These are phyloP conservation scores for Hyposoter didymator DNA, from an alignment of 2,888 invertebrate species.

Conservation along the genomic window DNA sequence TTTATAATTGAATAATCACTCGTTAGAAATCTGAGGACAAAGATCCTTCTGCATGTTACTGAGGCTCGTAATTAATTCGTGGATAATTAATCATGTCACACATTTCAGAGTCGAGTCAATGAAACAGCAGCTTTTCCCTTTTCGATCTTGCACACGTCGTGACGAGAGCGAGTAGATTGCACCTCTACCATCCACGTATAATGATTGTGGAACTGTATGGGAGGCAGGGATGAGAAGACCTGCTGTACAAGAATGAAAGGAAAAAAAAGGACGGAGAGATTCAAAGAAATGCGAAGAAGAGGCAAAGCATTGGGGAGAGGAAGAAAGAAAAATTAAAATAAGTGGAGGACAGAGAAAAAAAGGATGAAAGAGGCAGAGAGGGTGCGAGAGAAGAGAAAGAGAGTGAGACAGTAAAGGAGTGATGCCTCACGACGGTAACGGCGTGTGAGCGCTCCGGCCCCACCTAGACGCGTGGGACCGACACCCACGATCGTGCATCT, in stretches of 20 bases:
- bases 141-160: slow-evolving; percentile 39
- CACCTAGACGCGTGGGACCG: slow-evolving; percentile 84
- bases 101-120: slow-evolving; percentile 12
- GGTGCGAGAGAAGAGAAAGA: slow-evolving; percentile 60
- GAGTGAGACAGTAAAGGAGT: slow-evolving; percentile 53
- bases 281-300: slow-evolving; percentile 14
- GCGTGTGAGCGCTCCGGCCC: slow-evolving; percentile 74
- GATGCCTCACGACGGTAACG: slow-evolving; percentile 59
- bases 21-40: not conserved
- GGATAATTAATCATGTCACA: slow-evolving; percentile 5
- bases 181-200: slow-evolving; percentile 75
- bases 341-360: slow-evolving; percentile 45
- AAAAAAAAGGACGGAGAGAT: slow-evolving; percentile 1
- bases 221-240: slow-evolving; percentile 52
- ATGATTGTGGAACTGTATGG: slow-evolving; percentile 73
- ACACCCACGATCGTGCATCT: slow-evolving; percentile 82
- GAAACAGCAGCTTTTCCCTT: slow-evolving; percentile 30
- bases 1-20: not conserved
- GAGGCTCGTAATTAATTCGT: too few relatives aligned
- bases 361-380: slow-evolving; percentile 62
- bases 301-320: slow-evolving; percentile 44
- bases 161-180: slow-evolving; percentile 42
- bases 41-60: not conserved
- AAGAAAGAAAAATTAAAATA: slow-evolving; percentile 41
- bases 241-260: slow-evolving; percentile 28